These are phyloP conservation scores for Amiota mariae DNA, from an alignment of 2,888 invertebrate genomes.

Conservation along the genomic window DNA sequence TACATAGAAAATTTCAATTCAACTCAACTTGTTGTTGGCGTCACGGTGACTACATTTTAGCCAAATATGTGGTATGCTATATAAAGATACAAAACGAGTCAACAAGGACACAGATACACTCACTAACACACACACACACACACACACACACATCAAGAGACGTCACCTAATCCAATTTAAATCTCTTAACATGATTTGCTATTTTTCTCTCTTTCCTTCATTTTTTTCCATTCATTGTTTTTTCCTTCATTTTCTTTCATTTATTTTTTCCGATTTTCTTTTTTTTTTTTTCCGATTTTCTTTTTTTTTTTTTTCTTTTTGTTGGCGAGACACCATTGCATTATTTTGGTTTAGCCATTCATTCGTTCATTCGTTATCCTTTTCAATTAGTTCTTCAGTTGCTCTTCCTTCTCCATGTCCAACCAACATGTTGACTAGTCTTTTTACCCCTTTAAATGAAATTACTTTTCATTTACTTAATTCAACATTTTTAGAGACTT, in stretches of 20 bases:
- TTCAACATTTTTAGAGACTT: background rate
- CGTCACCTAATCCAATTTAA: conserved; percentile 67
- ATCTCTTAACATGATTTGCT: conserved; percentile 70
- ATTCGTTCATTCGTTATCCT: background rate
- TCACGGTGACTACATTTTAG: no score
- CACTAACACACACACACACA: conserved; percentile 17
- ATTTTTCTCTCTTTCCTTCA: conserved; percentile 48
- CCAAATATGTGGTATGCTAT: no score
- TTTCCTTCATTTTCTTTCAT: no score
- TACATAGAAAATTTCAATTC: no score
- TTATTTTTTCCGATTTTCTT: background rate
- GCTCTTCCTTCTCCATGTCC: background rate
- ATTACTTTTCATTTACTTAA: background rate
- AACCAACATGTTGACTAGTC: conserved; percentile 9
- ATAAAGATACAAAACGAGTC: background rate
- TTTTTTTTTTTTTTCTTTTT: no score
- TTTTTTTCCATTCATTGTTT: no score
- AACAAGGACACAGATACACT: conserved; percentile 21
- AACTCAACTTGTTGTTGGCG: no score
- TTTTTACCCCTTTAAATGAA: background rate
- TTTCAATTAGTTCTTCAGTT: background rate
- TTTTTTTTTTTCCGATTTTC: background rate
- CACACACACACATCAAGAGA: conserved; percentile 39
- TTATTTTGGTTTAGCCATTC: background rate
- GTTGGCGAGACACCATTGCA: conserved; percentile 7